Base-by-base conservation (phyloP, 2,797 vertebrate genomes). In the Spinibarbus caldwelli region DNA sequence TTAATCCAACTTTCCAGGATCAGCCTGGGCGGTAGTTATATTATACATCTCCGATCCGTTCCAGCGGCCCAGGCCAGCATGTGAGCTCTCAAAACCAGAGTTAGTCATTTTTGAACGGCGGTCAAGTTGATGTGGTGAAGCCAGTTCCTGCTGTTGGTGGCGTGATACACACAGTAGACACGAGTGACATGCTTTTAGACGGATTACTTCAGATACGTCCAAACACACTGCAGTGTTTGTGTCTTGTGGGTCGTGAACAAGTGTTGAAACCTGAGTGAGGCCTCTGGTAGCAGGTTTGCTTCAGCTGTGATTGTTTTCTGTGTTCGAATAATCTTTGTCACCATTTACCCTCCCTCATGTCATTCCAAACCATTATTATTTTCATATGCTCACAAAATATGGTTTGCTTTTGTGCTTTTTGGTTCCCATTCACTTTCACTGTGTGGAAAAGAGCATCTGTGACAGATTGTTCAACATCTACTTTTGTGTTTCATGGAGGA, bases 131-230 rank as follows among this genome's bases (percentile, higher is more conserved):
- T 86, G 86, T 77, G 85, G 75, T 73, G 3, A 85, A 78, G 78
- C 86, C 66, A 64, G 75, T 83, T 87, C 70, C 86, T 83, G 82
- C 79, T 77, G 36, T 75, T 86, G 81, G 81, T 82, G 66, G 76
- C 38, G 34, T 80, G 66, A 81, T 21, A 70, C 79, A 68, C 67
- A 59, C 72, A n/a, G n/a, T n/a, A n/a, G n/a, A n/a, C n/a, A n/a
- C n/a, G n/a, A 57, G 52, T 45, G 68, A 83, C 85, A 85, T 47
- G 72, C 34, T 77, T 78, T 70, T 17, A 31, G 73, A 70, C 1
- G 26, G 19, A 68, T 70, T 75, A 19, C 49, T 59, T 84, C 64
- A 84, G 43, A 68, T 12, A 67, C 45, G 77, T 52, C 29, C 15
- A 67, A 38, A 52, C 72, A 68, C n/a, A 23, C 11, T n/a, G 7